Conservation (phyloP, 2,888 invertebrate genomes). For the Amiota mariae region DNA sequence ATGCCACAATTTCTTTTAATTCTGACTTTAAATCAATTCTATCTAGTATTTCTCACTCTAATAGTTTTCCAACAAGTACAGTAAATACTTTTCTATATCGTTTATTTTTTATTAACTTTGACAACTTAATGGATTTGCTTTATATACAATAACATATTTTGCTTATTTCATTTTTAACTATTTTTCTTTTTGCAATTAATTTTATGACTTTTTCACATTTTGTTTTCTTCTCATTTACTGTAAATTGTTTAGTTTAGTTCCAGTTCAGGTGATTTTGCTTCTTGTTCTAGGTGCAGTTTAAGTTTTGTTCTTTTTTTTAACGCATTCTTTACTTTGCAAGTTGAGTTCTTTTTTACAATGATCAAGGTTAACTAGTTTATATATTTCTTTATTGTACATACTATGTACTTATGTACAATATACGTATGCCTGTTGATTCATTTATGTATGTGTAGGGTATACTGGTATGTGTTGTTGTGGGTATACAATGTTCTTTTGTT, state of each 20-base stretch:
- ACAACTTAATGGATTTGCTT: neutral
- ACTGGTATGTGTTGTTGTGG: neutral
- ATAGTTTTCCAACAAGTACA: neutral
- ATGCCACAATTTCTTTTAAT: neutral
- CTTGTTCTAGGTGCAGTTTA: conserved; percentile 13
- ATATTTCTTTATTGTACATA: neutral
- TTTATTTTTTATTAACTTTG: neutral
- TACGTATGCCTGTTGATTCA: neutral
- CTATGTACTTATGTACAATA: neutral
- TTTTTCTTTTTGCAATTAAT: conserved; percentile 11
- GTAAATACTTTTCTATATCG: neutral
- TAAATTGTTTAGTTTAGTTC: neutral
- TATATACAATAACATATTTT: neutral
- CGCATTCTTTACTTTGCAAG: neutral
- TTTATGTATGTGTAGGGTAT: no score
- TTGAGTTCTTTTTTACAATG: neutral
- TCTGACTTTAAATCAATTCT: no score
- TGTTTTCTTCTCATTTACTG: neutral
- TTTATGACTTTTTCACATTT: neutral
- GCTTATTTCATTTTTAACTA: neutral
- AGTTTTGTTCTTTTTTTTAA: no score
- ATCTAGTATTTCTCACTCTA: neutral
- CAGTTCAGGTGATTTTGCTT: neutral
- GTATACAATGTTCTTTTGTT: neutral
- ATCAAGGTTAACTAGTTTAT: conserved; percentile 19